Base-by-base conservation (phyloP, 2,797 vertebrate genomes). In the Neosilurus hyrtlii region DNA sequence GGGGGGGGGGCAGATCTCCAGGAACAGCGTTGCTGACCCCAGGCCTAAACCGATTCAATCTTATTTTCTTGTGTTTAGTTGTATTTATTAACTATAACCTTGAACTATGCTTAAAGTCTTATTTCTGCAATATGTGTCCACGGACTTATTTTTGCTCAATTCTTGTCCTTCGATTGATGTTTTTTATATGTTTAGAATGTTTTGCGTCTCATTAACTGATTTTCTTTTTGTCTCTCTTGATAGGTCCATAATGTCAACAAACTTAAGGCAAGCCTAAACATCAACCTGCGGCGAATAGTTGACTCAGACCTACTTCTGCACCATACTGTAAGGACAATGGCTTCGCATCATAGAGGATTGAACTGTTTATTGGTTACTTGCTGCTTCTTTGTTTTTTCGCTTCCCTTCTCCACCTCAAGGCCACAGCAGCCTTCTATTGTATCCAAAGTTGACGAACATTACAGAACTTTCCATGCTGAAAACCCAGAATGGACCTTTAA, bases 401-500 rank as follows among this genome's bases (percentile, higher is more conserved):
- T 83, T 49, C 86, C 85, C 24, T 59, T 84, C 8, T 56, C 93
- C 70, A 91, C 93, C 9, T 67, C 90, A 52, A 89, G 88, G 79
- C 93, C 93, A 84, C 87, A 89, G 72, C 88, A 88, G 80, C 88
- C 15, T 87, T 91, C 15, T 81, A 91, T 85, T 86, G 93, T 92
- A 84, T 96, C 93, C 43, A 88, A 92, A 52, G 89, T 91, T 81
- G 91, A 91, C 71, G 95, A 94, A 74, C 91, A 95, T 83, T 97
- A 97, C 71, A 88, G 95, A 81, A 96, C 96, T 0, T 99, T 98
- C 89, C 94, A 84, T 0, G 93, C 93, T 11, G 96, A 98, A 81
- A 95, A 96, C 54, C 86, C 94, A 0, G 95, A 97, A 87, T 96
- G 96, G 92, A 96, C 93, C 88, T 98, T 99, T 90, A 99, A 99